phyloP scores from a whole-genome alignment of 2,888 invertebrate species.

The Netelia virgata region DNA sequence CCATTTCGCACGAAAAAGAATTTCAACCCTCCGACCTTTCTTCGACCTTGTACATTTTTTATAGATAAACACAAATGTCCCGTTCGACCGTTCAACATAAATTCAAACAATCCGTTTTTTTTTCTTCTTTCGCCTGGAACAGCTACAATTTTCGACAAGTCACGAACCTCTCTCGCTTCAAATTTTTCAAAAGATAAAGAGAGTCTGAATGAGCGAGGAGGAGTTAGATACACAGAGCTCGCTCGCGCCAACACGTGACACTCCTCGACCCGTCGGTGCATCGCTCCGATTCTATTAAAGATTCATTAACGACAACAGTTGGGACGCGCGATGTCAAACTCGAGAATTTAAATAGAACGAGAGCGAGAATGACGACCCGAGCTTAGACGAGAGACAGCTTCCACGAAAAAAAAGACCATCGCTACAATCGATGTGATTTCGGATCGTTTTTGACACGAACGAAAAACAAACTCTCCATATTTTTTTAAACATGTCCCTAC shows the following conservation, averaged over 20 bases:
- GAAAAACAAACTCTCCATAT: neutral
- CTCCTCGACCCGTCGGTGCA: neutral
- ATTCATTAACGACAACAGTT: slow-evolving; percentile 70
- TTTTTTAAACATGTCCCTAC: neutral
- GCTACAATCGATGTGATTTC: slow-evolving; percentile 48
- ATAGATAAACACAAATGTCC: no score
- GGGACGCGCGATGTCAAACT: slow-evolving; percentile 48
- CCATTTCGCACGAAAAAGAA: no score
- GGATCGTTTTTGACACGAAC: neutral
- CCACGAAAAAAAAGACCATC: slow-evolving; percentile 59
- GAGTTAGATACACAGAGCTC: slow-evolving; percentile 16
- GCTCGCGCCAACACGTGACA: slow-evolving; percentile 16
- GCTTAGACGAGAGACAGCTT: slow-evolving; percentile 21
- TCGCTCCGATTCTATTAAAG: slow-evolving; percentile 63
- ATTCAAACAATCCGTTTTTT: neutral
- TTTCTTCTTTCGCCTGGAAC: neutral
- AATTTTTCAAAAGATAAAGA: neutral
- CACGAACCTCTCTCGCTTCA: neutral
- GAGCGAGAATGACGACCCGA: slow-evolving; percentile 4
- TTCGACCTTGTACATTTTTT: no score
- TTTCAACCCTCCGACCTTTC: no score
- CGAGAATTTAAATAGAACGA: slow-evolving; percentile 9
- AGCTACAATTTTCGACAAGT: slow-evolving; percentile 4
- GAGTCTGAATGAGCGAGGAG: slow-evolving; percentile 9
- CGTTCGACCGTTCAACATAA: neutral